Conservation (phyloP, 2,888 invertebrate species). For the Dicycla oo region DNA sequence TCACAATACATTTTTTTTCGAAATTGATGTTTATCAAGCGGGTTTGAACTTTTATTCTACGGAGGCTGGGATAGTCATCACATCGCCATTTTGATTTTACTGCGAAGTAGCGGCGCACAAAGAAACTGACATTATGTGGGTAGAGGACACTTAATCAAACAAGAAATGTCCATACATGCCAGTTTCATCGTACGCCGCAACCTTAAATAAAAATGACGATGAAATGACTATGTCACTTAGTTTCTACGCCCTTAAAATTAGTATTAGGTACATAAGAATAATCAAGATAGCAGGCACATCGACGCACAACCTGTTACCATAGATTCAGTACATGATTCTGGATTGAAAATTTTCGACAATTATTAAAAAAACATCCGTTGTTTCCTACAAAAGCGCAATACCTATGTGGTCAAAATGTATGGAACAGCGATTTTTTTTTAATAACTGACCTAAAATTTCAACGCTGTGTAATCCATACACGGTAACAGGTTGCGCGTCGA, state of each 20-base stretch:
- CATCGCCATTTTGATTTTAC: neutral
- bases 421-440: too few species aligned
- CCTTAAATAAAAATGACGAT: neutral
- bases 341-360: too few species aligned
- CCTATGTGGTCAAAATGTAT: too few species aligned
- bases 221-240: neutral
- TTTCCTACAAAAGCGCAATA: too few species aligned
- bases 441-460: too few species aligned
- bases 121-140: neutral
- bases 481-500: too few species aligned
- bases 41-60: neutral
- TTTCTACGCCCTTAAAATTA: neutral
- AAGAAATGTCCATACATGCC: neutral
- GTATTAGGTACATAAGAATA: neutral
- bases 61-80: neutral
- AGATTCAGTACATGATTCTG: too few species aligned
- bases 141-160: neutral
- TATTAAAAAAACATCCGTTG: too few species aligned
- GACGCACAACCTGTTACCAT: too few species aligned
- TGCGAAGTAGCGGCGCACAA: neutral
- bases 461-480: too few species aligned
- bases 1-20: conserved; percentile 1
- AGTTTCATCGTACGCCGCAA: neutral
- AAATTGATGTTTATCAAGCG: neutral
- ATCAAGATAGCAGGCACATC: too few species aligned